Evolutionary conservation across 1,140 invertebrate genomes (phyloP).

Genomic region (Orchesella cincta): DNA sequence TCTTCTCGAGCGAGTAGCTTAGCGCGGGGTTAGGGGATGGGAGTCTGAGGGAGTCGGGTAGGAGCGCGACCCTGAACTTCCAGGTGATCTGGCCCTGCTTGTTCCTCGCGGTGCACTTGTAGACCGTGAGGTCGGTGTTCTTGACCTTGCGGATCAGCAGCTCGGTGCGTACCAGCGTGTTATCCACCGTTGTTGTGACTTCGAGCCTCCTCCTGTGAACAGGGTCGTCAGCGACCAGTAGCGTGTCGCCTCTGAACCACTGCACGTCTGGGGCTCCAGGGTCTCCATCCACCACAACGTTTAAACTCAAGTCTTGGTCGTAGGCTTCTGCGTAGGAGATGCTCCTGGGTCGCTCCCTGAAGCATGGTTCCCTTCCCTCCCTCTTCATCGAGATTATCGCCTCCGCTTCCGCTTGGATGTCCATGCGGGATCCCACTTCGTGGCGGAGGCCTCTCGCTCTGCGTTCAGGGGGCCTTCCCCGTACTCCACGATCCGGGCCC

Average conservation of each 20-base stretch:
- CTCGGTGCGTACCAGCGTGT: background rate
- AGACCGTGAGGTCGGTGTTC: constrained; percentile 62
- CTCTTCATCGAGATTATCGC: constrained; percentile 77
- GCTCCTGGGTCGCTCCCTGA: constrained; percentile 77
- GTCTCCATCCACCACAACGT: constrained; percentile 75
- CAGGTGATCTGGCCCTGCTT: constrained; percentile 63
- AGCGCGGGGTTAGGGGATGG: constrained; percentile 57
- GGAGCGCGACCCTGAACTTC: constrained; percentile 57
- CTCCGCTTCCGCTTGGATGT: constrained; percentile 77
- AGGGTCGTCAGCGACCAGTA: constrained; percentile 21
- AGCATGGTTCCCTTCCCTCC: constrained; percentile 68
- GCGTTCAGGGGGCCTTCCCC: constrained; percentile 40
- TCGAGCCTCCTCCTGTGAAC: constrained; percentile 24
- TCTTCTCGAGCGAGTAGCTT: constrained; percentile 73
- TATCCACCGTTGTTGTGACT: constrained; percentile 28
- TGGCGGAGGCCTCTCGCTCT: constrained; percentile 68
- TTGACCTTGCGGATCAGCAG: background rate
- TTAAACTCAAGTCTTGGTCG: constrained; percentile 57
- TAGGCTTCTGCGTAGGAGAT: constrained; percentile 17
- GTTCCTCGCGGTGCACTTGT: constrained; percentile 62
- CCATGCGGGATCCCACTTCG: constrained; percentile 75
- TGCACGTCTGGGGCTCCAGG: constrained; percentile 81
- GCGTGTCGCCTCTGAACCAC: constrained; percentile 70
- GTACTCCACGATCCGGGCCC: constrained; percentile 33
- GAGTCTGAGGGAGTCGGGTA: constrained; percentile 60